Percentiles rank a stretch among this genome's conserved stretches.
Evolutionary conservation across 2,113 vertebrate species (phyloP).

Genomic region (Falco punctatus): DNA sequence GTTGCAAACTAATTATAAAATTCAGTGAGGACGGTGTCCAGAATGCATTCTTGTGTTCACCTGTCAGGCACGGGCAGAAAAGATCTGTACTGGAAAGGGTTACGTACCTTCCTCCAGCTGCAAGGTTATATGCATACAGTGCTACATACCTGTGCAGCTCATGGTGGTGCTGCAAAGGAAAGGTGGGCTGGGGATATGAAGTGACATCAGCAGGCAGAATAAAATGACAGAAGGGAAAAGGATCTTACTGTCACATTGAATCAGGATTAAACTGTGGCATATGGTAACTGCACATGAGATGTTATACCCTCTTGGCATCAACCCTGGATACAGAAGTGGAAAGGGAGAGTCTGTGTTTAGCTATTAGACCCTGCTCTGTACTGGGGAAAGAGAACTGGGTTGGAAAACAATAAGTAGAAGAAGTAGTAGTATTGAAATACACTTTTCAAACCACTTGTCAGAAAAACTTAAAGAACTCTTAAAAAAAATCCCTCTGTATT

Average conservation of each 20-base stretch:
- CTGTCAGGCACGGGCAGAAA: neutral
- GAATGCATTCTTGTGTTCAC: neutral
- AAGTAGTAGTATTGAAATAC: neutral
- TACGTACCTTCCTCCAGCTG: neutral
- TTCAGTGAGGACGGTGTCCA: neutral
- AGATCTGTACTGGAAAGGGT: neutral
- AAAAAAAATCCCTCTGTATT: neutral
- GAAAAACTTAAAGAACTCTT: neutral
- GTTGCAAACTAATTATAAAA: neutral
- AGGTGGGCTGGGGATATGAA: neutral
- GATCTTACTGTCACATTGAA: slow-evolving; percentile 16
- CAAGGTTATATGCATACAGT: neutral
- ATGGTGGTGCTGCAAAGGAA: neutral
- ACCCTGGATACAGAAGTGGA: neutral
- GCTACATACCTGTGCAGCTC: neutral
- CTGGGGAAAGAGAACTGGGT: neutral
- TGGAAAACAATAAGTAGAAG: neutral
- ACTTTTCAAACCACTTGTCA: neutral
- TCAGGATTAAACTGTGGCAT: slow-evolving; percentile 17
- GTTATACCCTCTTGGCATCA: neutral
- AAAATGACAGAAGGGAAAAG: slow-evolving; percentile 27
- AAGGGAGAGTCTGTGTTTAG: neutral
- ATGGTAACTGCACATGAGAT: slow-evolving; percentile 1
- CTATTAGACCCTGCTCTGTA: neutral
- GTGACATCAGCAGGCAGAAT: neutral